phyloP scores from a whole-genome alignment of 2,888 invertebrate genomes.

The Sarcophaga rosellei region DNA sequence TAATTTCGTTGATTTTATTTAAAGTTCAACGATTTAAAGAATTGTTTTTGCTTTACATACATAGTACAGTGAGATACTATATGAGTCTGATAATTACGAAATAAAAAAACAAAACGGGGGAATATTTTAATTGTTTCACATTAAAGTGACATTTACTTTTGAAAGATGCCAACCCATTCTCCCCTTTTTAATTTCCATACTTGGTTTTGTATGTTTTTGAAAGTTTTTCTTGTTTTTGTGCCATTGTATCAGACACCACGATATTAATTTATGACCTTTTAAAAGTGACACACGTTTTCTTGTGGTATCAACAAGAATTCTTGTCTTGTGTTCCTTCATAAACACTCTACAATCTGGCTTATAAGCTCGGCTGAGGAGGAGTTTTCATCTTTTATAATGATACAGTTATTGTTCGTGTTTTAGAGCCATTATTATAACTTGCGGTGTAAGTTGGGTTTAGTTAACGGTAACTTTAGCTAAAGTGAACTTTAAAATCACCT shows the following conservation, averaged over 20 bases:
- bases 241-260: conserved; percentile 57
- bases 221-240: conserved; percentile 18
- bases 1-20: conserved; percentile 31
- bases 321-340: conserved; percentile 10
- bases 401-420: background rate
- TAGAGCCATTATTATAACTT: no score
- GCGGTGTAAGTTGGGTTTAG: no score
- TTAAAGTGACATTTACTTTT: conserved; percentile 53
- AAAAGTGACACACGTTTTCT: conserved; percentile 68
- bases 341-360: conserved; percentile 14
- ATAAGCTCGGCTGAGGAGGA: background rate
- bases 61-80: background rate
- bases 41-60: conserved; percentile 22
- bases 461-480: no score
- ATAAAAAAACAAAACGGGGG: no score
- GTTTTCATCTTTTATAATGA: background rate
- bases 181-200: background rate
- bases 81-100: no score
- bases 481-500: no score
- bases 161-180: conserved; percentile 1
- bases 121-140: conserved; percentile 65
- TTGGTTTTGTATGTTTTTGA: background rate
- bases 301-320: conserved; percentile 63
- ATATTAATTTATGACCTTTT: conserved; percentile 67
- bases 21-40: background rate